Percentiles rank a stretch among this genome's conserved stretches.
Evolutionary conservation across 2,888 invertebrate genomes (phyloP).

Genomic region (Hydraecia micacea): DNA sequence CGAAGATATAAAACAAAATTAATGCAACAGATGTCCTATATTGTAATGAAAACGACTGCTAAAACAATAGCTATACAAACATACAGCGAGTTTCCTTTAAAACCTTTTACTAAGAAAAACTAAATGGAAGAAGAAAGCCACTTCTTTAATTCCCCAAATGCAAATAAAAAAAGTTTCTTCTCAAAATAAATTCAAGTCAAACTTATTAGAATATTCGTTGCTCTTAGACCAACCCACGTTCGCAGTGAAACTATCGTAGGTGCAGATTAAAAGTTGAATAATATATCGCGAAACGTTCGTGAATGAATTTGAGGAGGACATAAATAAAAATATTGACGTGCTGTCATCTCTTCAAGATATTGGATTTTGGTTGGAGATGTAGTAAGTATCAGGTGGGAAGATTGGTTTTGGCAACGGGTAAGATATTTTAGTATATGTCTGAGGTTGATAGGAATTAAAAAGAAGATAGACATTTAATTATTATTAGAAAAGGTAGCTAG

Average conservation of each 20-base stretch:
- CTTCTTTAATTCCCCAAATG: constrained; percentile 30
- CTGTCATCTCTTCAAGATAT: constrained; percentile 42
- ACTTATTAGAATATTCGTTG: constrained; percentile 56
- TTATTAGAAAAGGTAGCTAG: too few species aligned
- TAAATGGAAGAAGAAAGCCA: constrained; percentile 6
- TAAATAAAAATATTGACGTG: constrained; percentile 69
- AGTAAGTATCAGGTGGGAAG: background rate
- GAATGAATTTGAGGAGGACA: constrained; percentile 55
- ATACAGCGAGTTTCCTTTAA: background rate
- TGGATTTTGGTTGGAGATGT: constrained; percentile 12
- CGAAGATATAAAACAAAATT: background rate
- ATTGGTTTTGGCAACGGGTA: background rate
- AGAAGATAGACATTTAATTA: background rate
- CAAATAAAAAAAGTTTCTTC: constrained; percentile 28
- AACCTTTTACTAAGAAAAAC: constrained; percentile 14
- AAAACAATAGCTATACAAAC: constrained; percentile 22
- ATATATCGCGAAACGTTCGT: constrained; percentile 60
- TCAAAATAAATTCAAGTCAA: constrained; percentile 29
- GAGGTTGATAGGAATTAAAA: background rate
- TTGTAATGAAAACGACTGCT: background rate
- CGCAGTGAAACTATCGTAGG: constrained; percentile 65
- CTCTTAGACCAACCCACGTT: constrained; percentile 44
- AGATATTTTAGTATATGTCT: background rate
- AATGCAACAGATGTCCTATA: background rate
- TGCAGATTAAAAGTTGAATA: constrained; percentile 72